These are phyloP conservation scores for Sinocyclocheilus grahami DNA, from an alignment of 2,113 vertebrate species.

Conservation along the genomic window DNA sequence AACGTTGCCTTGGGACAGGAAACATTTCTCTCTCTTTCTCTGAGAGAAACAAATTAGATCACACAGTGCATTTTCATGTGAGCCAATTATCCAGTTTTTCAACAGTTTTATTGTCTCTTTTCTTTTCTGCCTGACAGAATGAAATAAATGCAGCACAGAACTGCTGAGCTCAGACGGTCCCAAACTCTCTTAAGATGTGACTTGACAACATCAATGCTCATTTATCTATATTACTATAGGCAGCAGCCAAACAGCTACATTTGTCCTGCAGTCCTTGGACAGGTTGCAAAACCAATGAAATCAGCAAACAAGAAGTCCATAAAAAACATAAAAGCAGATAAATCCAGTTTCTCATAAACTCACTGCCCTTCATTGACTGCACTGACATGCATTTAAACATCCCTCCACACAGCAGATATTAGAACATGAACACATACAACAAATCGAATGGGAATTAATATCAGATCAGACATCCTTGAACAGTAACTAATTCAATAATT, in stretches of 20 bases:
- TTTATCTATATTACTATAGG: constrained; percentile 36
- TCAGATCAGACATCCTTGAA: no score
- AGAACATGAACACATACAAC: neutral
- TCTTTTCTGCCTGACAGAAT: constrained; percentile 19
- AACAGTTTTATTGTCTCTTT: constrained; percentile 2
- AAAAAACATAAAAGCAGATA: constrained; percentile 2
- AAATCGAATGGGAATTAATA: neutral
- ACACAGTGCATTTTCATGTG: neutral
- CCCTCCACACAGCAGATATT: neutral
- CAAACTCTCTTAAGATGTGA: constrained; percentile 25
- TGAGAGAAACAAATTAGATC: constrained; percentile 25
- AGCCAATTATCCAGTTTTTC: constrained; percentile 14
- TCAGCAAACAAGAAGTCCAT: constrained; percentile 17
- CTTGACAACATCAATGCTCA: constrained; percentile 37
- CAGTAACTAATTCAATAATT: no score
- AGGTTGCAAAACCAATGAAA: constrained; percentile 22
- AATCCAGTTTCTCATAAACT: neutral
- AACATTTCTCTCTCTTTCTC: neutral
- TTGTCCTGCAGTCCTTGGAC: constrained; percentile 10
- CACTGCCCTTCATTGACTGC: neutral
- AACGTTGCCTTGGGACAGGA: neutral
- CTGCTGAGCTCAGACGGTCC: constrained; percentile 23
- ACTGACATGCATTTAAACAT: neutral
- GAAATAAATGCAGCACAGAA: constrained; percentile 27
- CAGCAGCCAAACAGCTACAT: constrained; percentile 26